Percentiles rank a stretch among this genome's conserved stretches.
phyloP scores from a whole-genome alignment of 2,888 invertebrate species.

The Callimorpha dominula region DNA sequence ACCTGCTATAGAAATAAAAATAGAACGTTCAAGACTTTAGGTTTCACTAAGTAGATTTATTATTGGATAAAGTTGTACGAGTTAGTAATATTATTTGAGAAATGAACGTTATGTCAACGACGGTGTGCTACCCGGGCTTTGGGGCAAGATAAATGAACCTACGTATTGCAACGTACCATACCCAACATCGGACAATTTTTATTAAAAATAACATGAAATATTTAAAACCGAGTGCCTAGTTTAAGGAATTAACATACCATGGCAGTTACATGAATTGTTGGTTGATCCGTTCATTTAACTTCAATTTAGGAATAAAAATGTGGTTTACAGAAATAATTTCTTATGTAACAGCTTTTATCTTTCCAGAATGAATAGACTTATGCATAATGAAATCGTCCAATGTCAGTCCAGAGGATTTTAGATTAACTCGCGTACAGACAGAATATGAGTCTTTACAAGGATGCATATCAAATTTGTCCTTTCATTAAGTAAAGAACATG shows the following conservation, averaged over 20 bases:
- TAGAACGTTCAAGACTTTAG: slow-evolving; percentile 49
- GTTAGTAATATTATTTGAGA: slow-evolving; percentile 80
- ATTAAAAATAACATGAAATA: slow-evolving; percentile 29
- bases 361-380: slow-evolving; percentile 31
- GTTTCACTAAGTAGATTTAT: slow-evolving; percentile 67
- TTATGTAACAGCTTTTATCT: slow-evolving; percentile 11
- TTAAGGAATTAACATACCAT: background rate
- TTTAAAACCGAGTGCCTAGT: background rate
- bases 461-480: too few species aligned
- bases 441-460: background rate
- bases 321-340: background rate
- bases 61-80: slow-evolving; percentile 71
- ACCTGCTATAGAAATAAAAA: slow-evolving; percentile 46
- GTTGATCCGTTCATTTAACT: background rate
- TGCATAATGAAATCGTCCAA: slow-evolving; percentile 31
- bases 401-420: slow-evolving; percentile 17
- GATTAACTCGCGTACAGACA: slow-evolving; percentile 27
- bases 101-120: slow-evolving; percentile 79
- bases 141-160: slow-evolving; percentile 76
- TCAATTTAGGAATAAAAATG: background rate
- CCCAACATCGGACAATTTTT: slow-evolving; percentile 22
- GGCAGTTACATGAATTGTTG: background rate
- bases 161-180: slow-evolving; percentile 66
- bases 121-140: slow-evolving; percentile 71
- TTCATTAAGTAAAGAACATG: too few species aligned